A percentile compares a stretch with the other conserved stretches of the same genome.
Evolutionary conservation across 2,113 vertebrate genomes (phyloP).

Genomic region (Holacanthus passer): DNA sequence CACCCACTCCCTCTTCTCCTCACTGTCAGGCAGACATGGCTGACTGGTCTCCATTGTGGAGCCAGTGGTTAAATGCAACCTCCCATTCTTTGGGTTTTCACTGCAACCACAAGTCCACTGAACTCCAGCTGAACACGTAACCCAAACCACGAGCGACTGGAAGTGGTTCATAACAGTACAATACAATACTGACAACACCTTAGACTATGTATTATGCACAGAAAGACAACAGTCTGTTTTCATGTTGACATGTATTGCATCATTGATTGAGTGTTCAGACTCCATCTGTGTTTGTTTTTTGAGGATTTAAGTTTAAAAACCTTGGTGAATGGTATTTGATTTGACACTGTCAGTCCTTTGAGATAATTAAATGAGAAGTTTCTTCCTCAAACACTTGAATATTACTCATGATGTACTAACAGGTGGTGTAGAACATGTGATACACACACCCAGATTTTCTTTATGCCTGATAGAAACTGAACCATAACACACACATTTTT

Average conservation of each 20-base stretch:
- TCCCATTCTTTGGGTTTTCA: not conserved
- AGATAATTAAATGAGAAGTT: not conserved
- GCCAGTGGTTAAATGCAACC: not conserved
- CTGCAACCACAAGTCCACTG: not conserved
- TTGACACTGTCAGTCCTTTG: not conserved
- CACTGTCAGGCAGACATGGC: not conserved
- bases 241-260: not conserved
- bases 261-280: not conserved
- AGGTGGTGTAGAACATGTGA: not conserved
- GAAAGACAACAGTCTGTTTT: not conserved
- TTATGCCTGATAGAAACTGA: not conserved
- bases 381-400: not conserved
- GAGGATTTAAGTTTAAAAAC: not conserved
- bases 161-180: not conserved
- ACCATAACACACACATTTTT: not conserved
- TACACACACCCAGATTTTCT: not conserved
- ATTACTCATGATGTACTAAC: not conserved
- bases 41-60: not conserved
- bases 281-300: not conserved
- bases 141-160: not conserved
- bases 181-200: not conserved
- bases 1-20: not conserved
- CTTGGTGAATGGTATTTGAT: not conserved
- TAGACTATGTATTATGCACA: not conserved
- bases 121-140: not conserved